phyloP scores from a whole-genome alignment of 2,113 vertebrate genomes.

The Caloenas nicobarica region DNA sequence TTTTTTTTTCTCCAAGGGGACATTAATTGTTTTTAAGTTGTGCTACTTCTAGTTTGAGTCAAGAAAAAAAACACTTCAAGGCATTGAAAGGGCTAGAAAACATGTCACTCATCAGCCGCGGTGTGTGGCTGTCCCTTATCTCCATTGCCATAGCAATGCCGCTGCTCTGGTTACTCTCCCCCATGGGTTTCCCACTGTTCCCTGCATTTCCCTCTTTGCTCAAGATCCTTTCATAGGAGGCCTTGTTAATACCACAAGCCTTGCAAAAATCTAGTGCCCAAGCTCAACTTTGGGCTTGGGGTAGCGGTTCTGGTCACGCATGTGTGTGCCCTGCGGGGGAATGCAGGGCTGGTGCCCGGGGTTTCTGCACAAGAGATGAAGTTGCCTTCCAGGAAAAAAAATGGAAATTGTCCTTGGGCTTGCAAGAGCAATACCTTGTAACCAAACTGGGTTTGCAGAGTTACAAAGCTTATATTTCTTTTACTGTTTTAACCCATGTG shows the following conservation, averaged over 20 bases:
- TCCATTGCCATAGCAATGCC: neutral
- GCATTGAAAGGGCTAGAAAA: constrained; percentile 25
- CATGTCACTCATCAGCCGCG: constrained; percentile 17
- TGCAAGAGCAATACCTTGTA: neutral
- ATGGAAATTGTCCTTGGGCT: neutral
- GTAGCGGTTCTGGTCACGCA: accelerated
- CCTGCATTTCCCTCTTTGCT: accelerated
- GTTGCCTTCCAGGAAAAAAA: neutral
- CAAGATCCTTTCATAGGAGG: neutral
- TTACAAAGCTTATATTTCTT: neutral
- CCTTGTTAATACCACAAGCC: neutral
- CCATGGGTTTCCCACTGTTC: neutral
- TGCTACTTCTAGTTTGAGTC: constrained; percentile 14
- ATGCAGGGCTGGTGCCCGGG: neutral
- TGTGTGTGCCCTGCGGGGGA: accelerated
- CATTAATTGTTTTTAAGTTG: neutral
- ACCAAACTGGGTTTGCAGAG: neutral
- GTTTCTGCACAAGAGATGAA: neutral
- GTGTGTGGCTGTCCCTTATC: constrained; percentile 19
- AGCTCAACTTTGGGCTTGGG: neutral
- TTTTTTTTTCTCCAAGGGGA: neutral
- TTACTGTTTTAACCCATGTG: neutral
- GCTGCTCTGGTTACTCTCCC: constrained; percentile 26
- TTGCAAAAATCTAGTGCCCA: neutral
- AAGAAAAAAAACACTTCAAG: constrained; percentile 27